phyloP scores from a whole-genome alignment of 2,797 vertebrate species.

The Benthosema pterotum region DNA sequence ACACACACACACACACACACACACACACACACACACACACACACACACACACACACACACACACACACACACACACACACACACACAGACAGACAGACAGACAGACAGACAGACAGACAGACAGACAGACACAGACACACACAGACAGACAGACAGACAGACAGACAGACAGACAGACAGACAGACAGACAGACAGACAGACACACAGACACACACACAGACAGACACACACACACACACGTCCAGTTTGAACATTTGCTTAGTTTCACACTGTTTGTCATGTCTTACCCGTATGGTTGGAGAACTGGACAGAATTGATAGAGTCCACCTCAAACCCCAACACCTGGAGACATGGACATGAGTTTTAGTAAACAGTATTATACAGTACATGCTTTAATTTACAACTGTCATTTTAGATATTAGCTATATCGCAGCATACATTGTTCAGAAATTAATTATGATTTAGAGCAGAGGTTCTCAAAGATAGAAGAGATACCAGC shows the following conservation, averaged over 20 bases:
- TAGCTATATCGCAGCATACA: no score
- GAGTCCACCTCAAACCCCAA: slow-evolving; percentile 97
- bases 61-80: slow-evolving; percentile 6
- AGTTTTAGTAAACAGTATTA: no score
- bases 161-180: background rate
- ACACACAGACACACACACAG: background rate
- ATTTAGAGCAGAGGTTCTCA: no score
- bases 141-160: background rate
- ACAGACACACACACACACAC: slow-evolving; percentile 12
- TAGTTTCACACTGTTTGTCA: background rate
- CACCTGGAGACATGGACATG: slow-evolving; percentile 77
- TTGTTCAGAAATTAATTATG: no score
- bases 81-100: background rate
- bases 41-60: slow-evolving; percentile 12
- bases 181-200: slow-evolving; percentile 9
- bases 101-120: no score
- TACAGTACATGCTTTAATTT: no score
- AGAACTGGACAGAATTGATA: slow-evolving; percentile 98
- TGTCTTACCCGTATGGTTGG: slow-evolving; percentile 93
- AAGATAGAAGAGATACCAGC: no score
- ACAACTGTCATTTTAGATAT: no score
- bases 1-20: no score
- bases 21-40: slow-evolving; percentile 12
- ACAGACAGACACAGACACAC: no score
- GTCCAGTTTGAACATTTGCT: background rate